phyloP scores from a whole-genome alignment of 2,797 vertebrate species.

The Acanthiza pusilla region DNA sequence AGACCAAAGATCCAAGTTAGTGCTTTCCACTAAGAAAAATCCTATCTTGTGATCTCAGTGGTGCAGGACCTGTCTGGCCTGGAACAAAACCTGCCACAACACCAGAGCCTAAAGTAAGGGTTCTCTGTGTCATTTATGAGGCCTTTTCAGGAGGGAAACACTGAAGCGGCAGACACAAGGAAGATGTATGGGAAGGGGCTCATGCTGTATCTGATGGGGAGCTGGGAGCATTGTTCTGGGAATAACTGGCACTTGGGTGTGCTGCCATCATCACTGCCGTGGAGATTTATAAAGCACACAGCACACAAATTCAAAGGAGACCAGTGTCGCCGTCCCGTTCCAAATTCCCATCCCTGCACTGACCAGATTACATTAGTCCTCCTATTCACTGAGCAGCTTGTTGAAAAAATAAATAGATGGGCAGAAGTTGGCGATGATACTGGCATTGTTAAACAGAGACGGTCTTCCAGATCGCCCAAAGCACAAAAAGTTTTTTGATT shows the following conservation, averaged over 20 bases:
- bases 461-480: not conserved
- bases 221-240: not conserved
- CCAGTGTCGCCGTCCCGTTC: too few species aligned
- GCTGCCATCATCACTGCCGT: not conserved
- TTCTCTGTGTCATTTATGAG: not conserved
- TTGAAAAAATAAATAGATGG: not conserved
- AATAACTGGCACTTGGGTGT: not conserved
- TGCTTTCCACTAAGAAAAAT: not conserved
- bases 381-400: not conserved
- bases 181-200: not conserved
- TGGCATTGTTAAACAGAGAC: not conserved
- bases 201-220: not conserved
- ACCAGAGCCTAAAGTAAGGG: not conserved
- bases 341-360: too few species aligned
- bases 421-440: not conserved
- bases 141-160: not conserved
- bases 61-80: not conserved
- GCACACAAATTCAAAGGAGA: not conserved
- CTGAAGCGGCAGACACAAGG: not conserved
- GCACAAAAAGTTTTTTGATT: not conserved
- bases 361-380: not conserved
- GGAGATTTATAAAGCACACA: not conserved
- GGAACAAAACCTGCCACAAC: not conserved
- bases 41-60: not conserved
- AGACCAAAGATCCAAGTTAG: not conserved